A percentile compares a stretch with the other conserved stretches of the same genome.
These are phyloP conservation scores for Paralichthys olivaceus DNA, from an alignment of 2,113 vertebrate species.

Conservation along the genomic window DNA sequence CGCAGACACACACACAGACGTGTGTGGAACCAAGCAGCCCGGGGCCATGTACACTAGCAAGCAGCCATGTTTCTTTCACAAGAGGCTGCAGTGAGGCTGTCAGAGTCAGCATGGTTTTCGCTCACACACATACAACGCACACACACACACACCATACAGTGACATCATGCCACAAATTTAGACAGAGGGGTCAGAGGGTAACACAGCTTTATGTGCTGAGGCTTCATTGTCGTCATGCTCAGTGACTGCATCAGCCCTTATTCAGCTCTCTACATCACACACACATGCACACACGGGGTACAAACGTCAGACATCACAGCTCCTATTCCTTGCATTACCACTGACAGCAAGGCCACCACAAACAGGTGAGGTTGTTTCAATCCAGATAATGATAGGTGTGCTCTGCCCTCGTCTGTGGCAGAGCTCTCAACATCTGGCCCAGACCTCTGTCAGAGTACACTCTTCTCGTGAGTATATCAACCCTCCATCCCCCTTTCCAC, in stretches of 20 bases:
- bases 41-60: conserved; percentile 73
- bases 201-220: conserved; percentile 55
- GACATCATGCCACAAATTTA: conserved; percentile 73
- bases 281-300: conserved; percentile 9
- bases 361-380: conserved; percentile 38
- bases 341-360: conserved; percentile 23
- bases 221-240: conserved; percentile 52
- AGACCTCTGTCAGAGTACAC: conserved; percentile 7
- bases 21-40: conserved; percentile 72
- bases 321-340: conserved; percentile 22
- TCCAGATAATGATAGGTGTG: conserved; percentile 42
- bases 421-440: conserved; percentile 21
- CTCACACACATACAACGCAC: conserved; percentile 14
- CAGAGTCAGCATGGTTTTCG: conserved; percentile 58
- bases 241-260: conserved; percentile 49
- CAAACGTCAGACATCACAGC: conserved; percentile 22
- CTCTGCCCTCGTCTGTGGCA: conserved; percentile 25
- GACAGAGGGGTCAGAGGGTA: conserved; percentile 66
- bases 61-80: conserved; percentile 78
- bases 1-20: conserved; percentile 19
- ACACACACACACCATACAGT: conserved; percentile 35
- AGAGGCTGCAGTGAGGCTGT: conserved; percentile 66
- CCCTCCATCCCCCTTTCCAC: conserved; percentile 18
- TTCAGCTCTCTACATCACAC: conserved; percentile 36
- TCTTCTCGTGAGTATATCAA: conserved; percentile 25